These are phyloP conservation scores for Chloebia gouldiae DNA, from an alignment of 2,113 vertebrate species.

Conservation along the genomic window DNA sequence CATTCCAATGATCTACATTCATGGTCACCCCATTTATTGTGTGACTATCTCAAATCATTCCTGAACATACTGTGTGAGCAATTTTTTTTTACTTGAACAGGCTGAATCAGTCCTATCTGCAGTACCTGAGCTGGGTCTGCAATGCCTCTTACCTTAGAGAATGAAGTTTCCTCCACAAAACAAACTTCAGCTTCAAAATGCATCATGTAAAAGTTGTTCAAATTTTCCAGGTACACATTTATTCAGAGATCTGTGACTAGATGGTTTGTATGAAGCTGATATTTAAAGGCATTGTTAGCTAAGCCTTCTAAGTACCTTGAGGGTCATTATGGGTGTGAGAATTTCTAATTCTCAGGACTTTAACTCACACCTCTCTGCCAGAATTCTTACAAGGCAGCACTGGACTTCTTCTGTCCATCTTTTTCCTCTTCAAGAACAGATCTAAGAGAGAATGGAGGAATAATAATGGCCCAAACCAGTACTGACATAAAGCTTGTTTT, in stretches of 20 bases:
- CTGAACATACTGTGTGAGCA: not conserved
- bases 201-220: not conserved
- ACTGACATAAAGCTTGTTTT: not conserved
- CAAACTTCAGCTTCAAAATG: not conserved
- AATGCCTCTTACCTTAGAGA: not conserved
- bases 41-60: not conserved
- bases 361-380: not conserved
- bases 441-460: not conserved
- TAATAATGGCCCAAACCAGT: not conserved
- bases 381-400: not conserved
- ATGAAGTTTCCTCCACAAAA: not conserved
- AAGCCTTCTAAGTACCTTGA: not conserved
- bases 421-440: not conserved
- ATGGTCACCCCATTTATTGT: not conserved
- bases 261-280: not conserved
- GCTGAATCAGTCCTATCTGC: not conserved
- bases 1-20: not conserved
- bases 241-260: not conserved
- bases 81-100: not conserved
- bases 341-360: not conserved
- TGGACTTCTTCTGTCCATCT: not conserved
- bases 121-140: not conserved
- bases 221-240: not conserved
- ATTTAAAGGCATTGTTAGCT: not conserved
- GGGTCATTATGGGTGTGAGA: not conserved